Conservation (phyloP, 2,888 invertebrate species). For the Desoria tigrina region DNA sequence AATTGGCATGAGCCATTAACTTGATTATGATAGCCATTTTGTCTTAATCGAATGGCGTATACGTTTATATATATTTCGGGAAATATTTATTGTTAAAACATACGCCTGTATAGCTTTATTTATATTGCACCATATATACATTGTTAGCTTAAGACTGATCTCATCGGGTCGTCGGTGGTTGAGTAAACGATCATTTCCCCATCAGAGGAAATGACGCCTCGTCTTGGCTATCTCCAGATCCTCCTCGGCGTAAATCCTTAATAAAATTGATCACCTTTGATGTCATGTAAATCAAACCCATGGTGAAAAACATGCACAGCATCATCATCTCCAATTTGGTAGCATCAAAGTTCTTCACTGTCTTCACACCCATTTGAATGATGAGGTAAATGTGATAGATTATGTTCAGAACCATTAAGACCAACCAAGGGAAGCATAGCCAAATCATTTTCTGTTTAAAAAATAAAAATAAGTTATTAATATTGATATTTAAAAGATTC, state of each 20-base stretch:
- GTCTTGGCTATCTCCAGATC: neutral
- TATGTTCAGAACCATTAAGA: constrained; percentile 16
- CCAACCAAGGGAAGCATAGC: constrained; percentile 25
- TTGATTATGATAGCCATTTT: too few relatives aligned
- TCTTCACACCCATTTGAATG: neutral
- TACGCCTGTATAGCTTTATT: too few relatives aligned
- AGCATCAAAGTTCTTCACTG: neutral
- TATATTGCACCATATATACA: too few relatives aligned
- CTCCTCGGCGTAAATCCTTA: neutral
- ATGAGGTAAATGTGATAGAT: constrained; percentile 17
- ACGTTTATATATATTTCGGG: too few relatives aligned
- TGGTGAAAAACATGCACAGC: neutral
- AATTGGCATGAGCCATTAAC: too few relatives aligned
- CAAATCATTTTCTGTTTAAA: constrained; percentile 11
- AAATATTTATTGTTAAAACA: too few relatives aligned
- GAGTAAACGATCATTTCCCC: too few relatives aligned
- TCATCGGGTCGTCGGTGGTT: too few relatives aligned
- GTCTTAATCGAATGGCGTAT: too few relatives aligned
- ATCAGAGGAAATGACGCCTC: neutral
- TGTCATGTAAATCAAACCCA: neutral
- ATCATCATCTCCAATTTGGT: neutral
- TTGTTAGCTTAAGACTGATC: too few relatives aligned
- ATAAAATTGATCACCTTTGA: neutral
- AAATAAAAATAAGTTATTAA: neutral
- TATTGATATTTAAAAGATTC: too few relatives aligned